phyloP scores from a whole-genome alignment of 2,797 vertebrate species.

The Dryobates pubescens region DNA sequence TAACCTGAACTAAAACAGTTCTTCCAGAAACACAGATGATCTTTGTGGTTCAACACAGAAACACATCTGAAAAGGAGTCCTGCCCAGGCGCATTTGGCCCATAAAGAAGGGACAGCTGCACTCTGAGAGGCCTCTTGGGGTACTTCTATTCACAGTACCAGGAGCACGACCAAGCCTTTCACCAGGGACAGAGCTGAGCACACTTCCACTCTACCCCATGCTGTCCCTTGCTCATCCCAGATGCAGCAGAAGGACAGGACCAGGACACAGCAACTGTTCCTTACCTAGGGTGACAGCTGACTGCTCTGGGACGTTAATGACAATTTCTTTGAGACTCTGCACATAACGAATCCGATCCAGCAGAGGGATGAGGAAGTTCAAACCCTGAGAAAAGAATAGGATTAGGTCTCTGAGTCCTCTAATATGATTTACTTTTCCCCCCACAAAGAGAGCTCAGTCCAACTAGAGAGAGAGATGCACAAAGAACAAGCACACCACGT shows the following conservation, averaged over 20 bases:
- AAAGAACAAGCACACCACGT: rapidly evolving
- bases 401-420: background rate
- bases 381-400: constrained; percentile 80
- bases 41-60: background rate
- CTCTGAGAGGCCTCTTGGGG: rapidly evolving
- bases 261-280: background rate
- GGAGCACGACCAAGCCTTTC: rapidly evolving
- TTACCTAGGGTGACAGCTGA: constrained; percentile 93
- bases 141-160: background rate
- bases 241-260: background rate
- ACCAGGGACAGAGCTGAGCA: background rate
- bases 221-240: background rate
- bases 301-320: constrained; percentile 97
- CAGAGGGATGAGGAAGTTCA: constrained; percentile 94
- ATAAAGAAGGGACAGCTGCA: background rate
- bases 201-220: background rate
- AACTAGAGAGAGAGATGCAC: background rate
- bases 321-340: constrained; percentile 97
- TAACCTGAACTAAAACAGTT: background rate
- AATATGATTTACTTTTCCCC: no score
- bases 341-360: constrained; percentile 92
- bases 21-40: background rate
- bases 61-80: background rate
- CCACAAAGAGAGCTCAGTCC: background rate
- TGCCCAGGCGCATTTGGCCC: background rate